Base-by-base conservation (phyloP, 2,113 vertebrate species). In the Arizona elegans region DNA sequence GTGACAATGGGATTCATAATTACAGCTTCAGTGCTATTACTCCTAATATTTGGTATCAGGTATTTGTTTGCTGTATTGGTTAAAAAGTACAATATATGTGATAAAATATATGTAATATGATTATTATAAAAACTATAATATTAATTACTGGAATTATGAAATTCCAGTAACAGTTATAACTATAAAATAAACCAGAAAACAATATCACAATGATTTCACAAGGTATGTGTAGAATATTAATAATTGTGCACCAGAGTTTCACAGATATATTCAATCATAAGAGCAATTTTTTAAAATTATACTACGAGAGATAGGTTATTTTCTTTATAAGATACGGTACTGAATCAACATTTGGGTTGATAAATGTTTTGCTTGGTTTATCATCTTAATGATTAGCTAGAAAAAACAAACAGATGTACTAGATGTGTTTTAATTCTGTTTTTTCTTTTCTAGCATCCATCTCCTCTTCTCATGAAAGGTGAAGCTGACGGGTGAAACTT, bases 391-490 rank as follows among this genome's bases (percentile, higher is more conserved):
- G 53, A 56, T 88, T 21, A 81, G 33, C 53, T 13, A 65, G 65
- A 53, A 50, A 70, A 91, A 8, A 4, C 90, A 10, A 92, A 38
- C 59, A 24, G 89, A 81, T 75, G n/a, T 15, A 75, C 12, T 33
- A 75, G 90, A 5, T 23, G n/a, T 85, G 81, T 88, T 91, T 92
- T 70, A 94, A 2, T 0, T 17, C 5, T 90, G 75, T 96, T 9
- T 88, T 92, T 86, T 95, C 93, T n/a, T 75, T 94, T 93, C 88
- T 59, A 96, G 95, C 56, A 86, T 87, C 59, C 15, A 9, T 62
- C n/a, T 90, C 17, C 29, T 87, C 38, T 33, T 3, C 2, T 65
- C 2, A 0, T 90, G 91, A 87, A 90, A 91, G 86, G 91, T 29
- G 8, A 38, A 29, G 55, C 10, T 62, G 92, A 59, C 56, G 2